These are phyloP conservation scores for Dryobates pubescens DNA, from an alignment of 2,797 vertebrate genomes.

Conservation along the genomic window DNA sequence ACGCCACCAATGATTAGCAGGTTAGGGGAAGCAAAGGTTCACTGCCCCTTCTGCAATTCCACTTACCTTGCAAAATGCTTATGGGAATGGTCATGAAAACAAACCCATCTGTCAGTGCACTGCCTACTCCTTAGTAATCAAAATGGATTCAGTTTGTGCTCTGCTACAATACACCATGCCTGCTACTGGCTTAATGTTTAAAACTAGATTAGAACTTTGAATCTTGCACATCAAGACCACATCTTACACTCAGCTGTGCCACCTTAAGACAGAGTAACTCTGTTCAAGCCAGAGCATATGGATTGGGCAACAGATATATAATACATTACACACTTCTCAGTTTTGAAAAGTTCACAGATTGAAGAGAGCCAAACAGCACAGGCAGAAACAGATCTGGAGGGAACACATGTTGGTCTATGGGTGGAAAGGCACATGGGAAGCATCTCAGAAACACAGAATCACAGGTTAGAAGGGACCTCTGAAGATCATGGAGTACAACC, in stretches of 20 bases:
- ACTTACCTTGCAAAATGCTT: not conserved
- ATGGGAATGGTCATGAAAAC: not conserved
- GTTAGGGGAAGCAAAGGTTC: not conserved
- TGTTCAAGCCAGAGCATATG: not conserved
- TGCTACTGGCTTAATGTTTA: not conserved
- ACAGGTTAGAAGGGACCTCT: too few relatives aligned
- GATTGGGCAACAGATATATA: not conserved
- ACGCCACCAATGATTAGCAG: not conserved
- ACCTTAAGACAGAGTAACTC: not conserved
- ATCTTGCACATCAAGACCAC: not conserved
- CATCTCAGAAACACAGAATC: not conserved
- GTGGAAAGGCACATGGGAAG: not conserved
- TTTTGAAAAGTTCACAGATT: not conserved
- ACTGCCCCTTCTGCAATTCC: not conserved
- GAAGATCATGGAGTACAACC: too few relatives aligned
- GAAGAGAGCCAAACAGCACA: not conserved
- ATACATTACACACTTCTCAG: not conserved
- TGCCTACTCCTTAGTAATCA: not conserved
- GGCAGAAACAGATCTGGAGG: not conserved
- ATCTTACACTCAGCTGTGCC: not conserved
- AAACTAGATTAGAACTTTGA: not conserved
- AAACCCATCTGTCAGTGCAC: not conserved
- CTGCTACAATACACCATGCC: rapidly evolving
- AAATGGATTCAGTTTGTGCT: not conserved
- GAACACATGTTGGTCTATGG: not conserved